phyloP scores from a whole-genome alignment of 2,113 vertebrate genomes.

The Leptosomus discolor region DNA sequence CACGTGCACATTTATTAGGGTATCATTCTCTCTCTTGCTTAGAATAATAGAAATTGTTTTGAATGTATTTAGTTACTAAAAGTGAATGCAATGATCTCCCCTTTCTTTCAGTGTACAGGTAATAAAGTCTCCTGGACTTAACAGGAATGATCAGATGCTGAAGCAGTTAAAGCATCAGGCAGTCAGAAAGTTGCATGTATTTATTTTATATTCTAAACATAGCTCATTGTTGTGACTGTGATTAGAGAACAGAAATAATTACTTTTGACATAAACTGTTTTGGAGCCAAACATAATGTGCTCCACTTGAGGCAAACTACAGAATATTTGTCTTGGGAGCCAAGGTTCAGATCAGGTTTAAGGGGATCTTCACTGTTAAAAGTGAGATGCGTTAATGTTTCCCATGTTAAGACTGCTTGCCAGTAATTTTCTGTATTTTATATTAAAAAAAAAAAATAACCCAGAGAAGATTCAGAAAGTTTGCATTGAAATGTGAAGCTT shows the following conservation, averaged over 20 bases:
- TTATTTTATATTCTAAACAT: neutral
- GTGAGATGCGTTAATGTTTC: slow-evolving; percentile 24
- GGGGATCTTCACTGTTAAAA: neutral
- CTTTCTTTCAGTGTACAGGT: neutral
- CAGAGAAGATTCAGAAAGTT: neutral
- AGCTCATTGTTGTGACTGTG: neutral
- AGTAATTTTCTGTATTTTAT: neutral
- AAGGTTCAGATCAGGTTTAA: slow-evolving; percentile 26
- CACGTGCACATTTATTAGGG: neutral
- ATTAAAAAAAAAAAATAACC: neutral
- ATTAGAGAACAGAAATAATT: slow-evolving; percentile 40
- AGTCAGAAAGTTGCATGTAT: neutral
- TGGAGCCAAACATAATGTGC: slow-evolving; percentile 25
- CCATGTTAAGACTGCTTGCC: slow-evolving; percentile 14
- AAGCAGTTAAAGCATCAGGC: neutral
- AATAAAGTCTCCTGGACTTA: neutral
- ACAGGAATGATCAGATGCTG: neutral
- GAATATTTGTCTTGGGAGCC: slow-evolving; percentile 30
- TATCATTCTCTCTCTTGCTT: neutral
- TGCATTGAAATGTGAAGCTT: neutral
- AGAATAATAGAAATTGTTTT: neutral
- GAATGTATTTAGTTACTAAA: neutral
- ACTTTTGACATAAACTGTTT: slow-evolving; percentile 44
- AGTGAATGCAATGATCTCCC: neutral
- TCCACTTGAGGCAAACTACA: slow-evolving; percentile 29